Evolutionary conservation across 2,888 invertebrate genomes (phyloP).

Genomic region (Oscheius sp.): DNA sequence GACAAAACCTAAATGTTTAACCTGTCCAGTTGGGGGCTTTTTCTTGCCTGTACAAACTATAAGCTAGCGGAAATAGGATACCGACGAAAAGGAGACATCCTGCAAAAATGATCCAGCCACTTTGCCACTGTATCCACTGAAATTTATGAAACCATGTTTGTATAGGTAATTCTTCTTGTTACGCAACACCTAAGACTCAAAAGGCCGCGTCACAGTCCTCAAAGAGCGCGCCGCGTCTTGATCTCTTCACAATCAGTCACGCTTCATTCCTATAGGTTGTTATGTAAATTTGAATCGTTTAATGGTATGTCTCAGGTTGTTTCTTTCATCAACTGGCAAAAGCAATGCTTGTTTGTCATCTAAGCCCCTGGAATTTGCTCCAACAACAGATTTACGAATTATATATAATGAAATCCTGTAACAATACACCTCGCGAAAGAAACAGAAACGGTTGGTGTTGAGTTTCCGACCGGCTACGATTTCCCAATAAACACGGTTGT

Average conservation of each 20-base stretch:
- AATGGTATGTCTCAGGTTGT: background rate
- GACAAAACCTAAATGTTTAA: constrained; percentile 42
- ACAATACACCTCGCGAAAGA: constrained; percentile 8
- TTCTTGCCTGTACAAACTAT: constrained; percentile 58
- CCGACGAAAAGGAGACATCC: constrained; percentile 52
- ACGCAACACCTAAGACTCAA: constrained; percentile 28
- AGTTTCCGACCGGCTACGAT: constrained; percentile 18
- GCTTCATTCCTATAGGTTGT: constrained; percentile 17
- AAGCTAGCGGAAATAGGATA: constrained; percentile 60
- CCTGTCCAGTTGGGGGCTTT: background rate
- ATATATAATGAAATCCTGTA: too few species aligned
- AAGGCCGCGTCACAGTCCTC: background rate
- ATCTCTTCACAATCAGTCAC: constrained; percentile 30
- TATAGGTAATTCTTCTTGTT: constrained; percentile 20
- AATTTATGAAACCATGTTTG: constrained; percentile 32
- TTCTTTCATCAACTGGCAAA: background rate
- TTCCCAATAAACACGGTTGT: constrained; percentile 8
- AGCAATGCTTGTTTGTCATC: background rate
- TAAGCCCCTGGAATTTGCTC: background rate
- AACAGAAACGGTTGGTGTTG: constrained; percentile 17
- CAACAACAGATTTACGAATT: too few species aligned
- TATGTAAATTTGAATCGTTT: constrained; percentile 17
- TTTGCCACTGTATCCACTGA: constrained; percentile 67
- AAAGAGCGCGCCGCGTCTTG: constrained; percentile 21
- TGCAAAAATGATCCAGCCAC: constrained; percentile 58